phyloP scores from a whole-genome alignment of 2,888 invertebrate genomes.

The Ectemnius lituratus region DNA sequence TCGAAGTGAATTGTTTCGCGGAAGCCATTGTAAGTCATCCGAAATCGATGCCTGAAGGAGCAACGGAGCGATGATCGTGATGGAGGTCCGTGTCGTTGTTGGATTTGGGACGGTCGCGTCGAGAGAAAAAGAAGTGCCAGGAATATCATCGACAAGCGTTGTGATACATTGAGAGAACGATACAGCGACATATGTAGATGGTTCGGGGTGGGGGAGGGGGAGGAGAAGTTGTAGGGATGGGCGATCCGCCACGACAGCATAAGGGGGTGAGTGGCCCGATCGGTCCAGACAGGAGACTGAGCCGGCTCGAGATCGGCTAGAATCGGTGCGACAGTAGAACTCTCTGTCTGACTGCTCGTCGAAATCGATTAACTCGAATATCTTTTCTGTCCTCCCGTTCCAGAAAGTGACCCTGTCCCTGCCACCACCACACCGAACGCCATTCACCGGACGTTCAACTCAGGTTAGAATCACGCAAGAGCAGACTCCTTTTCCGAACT shows the following conservation, averaged over 20 bases:
- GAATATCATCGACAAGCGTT: constrained; percentile 32
- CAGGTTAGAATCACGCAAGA: constrained; percentile 75
- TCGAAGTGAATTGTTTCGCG: background rate
- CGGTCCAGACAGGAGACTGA: background rate
- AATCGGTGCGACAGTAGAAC: background rate
- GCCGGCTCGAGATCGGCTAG: background rate
- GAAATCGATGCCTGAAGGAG: constrained; percentile 26
- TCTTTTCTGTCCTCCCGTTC: constrained; percentile 69
- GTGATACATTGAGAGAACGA: background rate
- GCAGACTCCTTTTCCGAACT: constrained; percentile 64
- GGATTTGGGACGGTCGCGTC: background rate
- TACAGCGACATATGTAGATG: constrained; percentile 13
- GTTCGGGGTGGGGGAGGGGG: background rate
- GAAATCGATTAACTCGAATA: constrained; percentile 69
- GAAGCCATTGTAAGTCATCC: background rate
- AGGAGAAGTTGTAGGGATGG: constrained; percentile 32
- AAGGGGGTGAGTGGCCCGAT: too few species aligned
- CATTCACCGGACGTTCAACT: constrained; percentile 73
- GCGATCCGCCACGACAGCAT: constrained; percentile 22
- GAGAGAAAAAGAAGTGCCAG: constrained; percentile 9
- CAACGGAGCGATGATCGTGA: constrained; percentile 30
- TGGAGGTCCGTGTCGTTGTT: constrained; percentile 9
- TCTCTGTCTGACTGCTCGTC: constrained; percentile 28
- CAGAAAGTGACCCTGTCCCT: constrained; percentile 74
- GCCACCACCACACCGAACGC: constrained; percentile 72